These are phyloP conservation scores for Numenius phaeopus DNA, from an alignment of 2,797 vertebrate species.

Conservation along the genomic window DNA sequence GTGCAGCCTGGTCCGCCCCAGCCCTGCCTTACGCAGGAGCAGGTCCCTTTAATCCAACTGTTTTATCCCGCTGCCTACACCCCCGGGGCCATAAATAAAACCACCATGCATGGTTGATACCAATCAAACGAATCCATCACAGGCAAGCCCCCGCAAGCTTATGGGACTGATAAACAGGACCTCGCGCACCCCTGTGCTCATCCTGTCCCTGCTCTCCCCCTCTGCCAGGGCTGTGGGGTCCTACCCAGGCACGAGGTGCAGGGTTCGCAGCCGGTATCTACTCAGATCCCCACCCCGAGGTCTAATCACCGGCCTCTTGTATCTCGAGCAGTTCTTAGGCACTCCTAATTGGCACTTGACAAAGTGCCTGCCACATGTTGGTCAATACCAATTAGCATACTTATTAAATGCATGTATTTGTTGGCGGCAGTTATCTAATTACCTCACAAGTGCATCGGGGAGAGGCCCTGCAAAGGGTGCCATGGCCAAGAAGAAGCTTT, in stretches of 20 bases:
- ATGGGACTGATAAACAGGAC: background rate
- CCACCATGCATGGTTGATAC: accelerated
- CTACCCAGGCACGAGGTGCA: background rate
- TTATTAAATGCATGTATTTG: conserved; percentile 29
- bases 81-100: background rate
- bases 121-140: accelerated
- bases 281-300: background rate
- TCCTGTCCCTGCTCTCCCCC: background rate
- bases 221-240: background rate
- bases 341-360: conserved; percentile 43
- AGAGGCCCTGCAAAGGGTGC: background rate
- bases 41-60: background rate
- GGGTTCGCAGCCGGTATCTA: background rate
- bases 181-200: background rate
- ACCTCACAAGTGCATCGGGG: background rate
- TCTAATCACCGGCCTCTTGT: background rate
- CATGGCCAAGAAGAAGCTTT: background rate
- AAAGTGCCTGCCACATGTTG: conserved; percentile 15
- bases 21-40: background rate
- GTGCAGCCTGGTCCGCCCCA: background rate
- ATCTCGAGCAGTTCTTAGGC: background rate
- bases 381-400: conserved; percentile 73
- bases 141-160: background rate
- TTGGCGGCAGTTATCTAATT: conserved; percentile 47
- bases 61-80: background rate